phyloP scores from a whole-genome alignment of 92 coral and sea anemone genomes.

The Palythoa grandis region DNA sequence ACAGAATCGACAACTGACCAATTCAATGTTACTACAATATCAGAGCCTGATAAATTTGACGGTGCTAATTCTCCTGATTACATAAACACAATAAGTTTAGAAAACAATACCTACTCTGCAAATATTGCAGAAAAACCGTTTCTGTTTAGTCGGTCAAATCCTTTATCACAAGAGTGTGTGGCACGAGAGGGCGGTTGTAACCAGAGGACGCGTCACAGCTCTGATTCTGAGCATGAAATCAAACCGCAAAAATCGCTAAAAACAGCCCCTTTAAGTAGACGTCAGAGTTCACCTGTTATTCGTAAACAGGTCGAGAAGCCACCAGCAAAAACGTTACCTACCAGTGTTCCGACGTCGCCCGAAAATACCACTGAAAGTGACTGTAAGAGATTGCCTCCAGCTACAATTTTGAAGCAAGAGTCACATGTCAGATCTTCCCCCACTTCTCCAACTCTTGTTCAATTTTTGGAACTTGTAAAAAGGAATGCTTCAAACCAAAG shows the following conservation, averaged over 20 bases:
- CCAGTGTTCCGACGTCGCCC: conserved; percentile 19
- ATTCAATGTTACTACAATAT: background rate
- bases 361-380: background rate
- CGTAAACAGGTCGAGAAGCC: background rate
- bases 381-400: background rate
- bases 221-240: background rate
- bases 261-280: background rate
- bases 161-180: background rate
- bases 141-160: background rate
- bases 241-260: background rate
- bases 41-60: background rate
- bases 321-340: background rate
- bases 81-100: no score
- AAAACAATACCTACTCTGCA: background rate
- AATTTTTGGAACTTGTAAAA: conserved; percentile 26
- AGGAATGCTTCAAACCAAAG: background rate
- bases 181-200: background rate
- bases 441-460: conserved; percentile 9
- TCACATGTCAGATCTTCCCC: background rate
- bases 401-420: background rate
- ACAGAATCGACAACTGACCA: no score
- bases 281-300: conserved; percentile 2
- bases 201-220: background rate
- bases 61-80: background rate
- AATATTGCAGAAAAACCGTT: background rate